Evolutionary conservation across 2,113 vertebrate species (phyloP).

Genomic region (Ceuthmochares aereus): DNA sequence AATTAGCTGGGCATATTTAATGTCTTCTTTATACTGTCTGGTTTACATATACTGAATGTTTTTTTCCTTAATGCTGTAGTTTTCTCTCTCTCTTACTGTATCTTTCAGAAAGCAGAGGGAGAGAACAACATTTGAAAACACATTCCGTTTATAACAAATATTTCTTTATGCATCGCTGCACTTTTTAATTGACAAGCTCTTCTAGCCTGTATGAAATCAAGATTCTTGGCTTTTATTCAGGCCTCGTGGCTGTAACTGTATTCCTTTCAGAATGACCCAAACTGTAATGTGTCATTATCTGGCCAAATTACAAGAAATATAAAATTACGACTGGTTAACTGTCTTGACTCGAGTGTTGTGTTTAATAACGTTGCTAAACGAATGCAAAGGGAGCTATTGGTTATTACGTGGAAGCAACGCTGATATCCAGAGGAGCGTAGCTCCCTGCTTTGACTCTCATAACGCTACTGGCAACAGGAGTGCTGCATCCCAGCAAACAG

Average conservation of each 20-base stretch:
- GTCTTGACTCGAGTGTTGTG: neutral
- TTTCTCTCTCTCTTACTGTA: neutral
- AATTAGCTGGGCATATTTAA: neutral
- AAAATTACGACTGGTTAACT: neutral
- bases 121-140: neutral
- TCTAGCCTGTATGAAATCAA: neutral
- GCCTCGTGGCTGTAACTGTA: neutral
- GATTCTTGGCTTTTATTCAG: neutral
- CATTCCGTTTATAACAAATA: neutral
- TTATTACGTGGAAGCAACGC: neutral
- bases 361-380: neutral
- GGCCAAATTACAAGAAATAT: neutral
- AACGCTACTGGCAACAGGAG: neutral
- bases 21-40: neutral
- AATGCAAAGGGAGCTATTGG: neutral
- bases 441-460: accelerated
- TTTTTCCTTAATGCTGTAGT: neutral
- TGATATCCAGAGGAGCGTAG: neutral
- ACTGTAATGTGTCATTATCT: neutral
- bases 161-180: neutral
- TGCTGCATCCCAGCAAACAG: neutral
- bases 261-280: neutral
- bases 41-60: neutral
- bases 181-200: neutral
- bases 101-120: neutral